Evolutionary conservation across 2,113 vertebrate species (phyloP).

Genomic region (Excalfactoria chinensis): DNA sequence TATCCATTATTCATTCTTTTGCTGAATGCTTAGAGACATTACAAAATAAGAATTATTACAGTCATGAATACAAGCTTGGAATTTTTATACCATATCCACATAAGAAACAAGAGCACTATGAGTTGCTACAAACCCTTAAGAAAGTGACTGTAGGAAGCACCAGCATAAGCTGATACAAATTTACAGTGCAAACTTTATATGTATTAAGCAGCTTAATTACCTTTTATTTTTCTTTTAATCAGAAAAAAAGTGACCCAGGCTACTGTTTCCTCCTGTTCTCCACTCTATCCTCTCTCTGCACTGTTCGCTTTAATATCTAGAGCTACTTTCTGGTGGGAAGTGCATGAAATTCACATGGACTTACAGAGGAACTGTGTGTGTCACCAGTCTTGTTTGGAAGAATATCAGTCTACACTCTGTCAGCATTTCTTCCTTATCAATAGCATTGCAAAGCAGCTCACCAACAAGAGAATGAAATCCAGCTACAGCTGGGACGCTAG

Average conservation of each 20-base stretch:
- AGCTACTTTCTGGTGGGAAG: background rate
- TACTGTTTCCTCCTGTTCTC: background rate
- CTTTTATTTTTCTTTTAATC: background rate
- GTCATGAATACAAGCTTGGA: background rate
- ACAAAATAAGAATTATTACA: background rate
- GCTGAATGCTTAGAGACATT: background rate
- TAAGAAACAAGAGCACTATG: background rate
- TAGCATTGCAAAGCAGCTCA: background rate
- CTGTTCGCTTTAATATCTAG: background rate
- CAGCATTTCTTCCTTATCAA: background rate
- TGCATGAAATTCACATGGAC: fast-evolving
- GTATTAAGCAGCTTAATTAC: background rate
- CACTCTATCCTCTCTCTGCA: background rate
- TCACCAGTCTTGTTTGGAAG: background rate
- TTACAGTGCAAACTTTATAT: background rate
- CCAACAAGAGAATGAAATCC: background rate
- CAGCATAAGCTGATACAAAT: no score
- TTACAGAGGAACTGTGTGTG: fast-evolving
- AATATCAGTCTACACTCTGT: background rate
- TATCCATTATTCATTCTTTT: no score
- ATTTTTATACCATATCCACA: background rate
- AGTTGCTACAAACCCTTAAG: background rate
- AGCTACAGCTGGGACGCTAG: background rate
- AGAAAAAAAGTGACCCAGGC: background rate
- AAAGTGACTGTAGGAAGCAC: background rate